A percentile compares a stretch with the other conserved stretches of the same genome.
phyloP scores from a whole-genome alignment of 2,888 invertebrate genomes.

The Pachymerium ferrugineum region DNA sequence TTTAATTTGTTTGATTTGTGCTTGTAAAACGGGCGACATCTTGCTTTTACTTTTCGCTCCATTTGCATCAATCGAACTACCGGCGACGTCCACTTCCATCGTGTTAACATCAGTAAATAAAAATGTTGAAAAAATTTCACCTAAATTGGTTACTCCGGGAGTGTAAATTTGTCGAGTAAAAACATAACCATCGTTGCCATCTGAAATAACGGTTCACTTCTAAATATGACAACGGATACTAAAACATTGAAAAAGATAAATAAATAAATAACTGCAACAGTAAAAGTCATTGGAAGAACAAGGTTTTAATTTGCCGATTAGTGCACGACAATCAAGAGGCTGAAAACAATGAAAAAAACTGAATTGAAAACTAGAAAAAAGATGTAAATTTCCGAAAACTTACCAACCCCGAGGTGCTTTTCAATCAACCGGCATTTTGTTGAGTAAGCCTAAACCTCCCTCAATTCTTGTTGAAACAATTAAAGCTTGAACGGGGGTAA shows the following conservation, averaged over 20 bases:
- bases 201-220: conserved; percentile 45
- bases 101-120: conserved; percentile 52
- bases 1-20: conserved; percentile 70
- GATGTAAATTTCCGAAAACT: no score
- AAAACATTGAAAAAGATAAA: no score
- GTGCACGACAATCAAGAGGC: conserved; percentile 67
- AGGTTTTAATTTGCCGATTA: conserved; percentile 66
- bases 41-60: conserved; percentile 43
- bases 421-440: conserved; percentile 49
- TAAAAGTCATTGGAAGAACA: conserved; percentile 58
- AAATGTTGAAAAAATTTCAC: conserved; percentile 23
- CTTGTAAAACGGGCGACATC: conserved; percentile 49
- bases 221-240: conserved; percentile 45
- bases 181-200: conserved; percentile 46
- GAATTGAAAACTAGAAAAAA: no score
- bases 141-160: conserved; percentile 40
- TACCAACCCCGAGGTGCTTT: conserved; percentile 75
- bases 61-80: neutral
- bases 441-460: neutral
- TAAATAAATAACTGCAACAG: no score
- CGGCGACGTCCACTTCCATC: conserved; percentile 57
- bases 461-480: neutral
- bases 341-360: no score
- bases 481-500: neutral
- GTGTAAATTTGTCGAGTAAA: conserved; percentile 44